phyloP scores from a whole-genome alignment of 2,797 vertebrate species.

The Lepus oiostolus region DNA sequence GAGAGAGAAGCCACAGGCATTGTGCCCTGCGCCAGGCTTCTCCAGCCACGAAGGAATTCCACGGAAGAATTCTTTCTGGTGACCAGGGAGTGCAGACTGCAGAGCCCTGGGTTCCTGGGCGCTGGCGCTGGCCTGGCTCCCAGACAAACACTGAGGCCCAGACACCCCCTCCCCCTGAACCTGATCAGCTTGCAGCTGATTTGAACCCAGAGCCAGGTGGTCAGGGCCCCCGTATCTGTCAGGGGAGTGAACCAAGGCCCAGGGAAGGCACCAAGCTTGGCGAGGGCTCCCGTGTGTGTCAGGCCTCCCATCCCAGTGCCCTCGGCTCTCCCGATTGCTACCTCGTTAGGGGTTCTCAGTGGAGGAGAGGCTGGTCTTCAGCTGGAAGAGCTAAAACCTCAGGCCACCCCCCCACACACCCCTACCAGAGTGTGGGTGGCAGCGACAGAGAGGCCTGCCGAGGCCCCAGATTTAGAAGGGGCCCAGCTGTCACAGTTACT shows the following conservation, averaged over 20 bases:
- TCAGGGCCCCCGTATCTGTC: not conserved
- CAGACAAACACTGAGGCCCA: not conserved
- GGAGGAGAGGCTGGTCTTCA: not conserved
- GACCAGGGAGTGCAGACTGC: not conserved
- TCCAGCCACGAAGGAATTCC: not conserved
- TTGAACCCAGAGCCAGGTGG: not conserved
- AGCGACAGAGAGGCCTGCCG: not conserved
- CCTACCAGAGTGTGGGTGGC: fast-evolving
- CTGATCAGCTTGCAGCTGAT: not conserved
- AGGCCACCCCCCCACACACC: not conserved
- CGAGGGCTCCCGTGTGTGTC: not conserved
- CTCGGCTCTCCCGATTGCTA: not conserved
- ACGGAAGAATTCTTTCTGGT: not conserved
- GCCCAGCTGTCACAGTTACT: not conserved
- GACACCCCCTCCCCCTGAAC: not conserved
- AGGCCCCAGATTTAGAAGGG: not conserved
- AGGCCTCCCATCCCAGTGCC: not conserved
- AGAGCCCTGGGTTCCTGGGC: not conserved
- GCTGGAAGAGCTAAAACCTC: not conserved
- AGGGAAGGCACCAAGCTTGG: not conserved
- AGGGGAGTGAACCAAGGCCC: not conserved
- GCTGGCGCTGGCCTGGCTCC: not conserved
- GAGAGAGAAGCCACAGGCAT: too few species aligned
- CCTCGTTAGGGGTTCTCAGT: not conserved
- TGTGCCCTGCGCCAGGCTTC: not conserved